Conservation (phyloP, 2,888 invertebrate genomes). For the Elmis aenea region DNA sequence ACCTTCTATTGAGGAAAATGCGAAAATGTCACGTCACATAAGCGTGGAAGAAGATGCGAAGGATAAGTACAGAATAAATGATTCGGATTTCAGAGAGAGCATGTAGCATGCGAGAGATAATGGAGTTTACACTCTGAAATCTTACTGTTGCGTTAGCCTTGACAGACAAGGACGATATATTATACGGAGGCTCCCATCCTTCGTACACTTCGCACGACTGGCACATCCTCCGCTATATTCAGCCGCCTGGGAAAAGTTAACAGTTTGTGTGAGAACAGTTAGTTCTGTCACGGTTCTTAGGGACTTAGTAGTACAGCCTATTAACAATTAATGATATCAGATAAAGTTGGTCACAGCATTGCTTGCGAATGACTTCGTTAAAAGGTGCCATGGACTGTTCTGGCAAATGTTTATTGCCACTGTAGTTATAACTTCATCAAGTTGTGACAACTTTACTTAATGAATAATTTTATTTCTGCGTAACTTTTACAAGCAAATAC, state of each 20-base stretch:
- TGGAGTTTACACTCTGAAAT: slow-evolving; percentile 18
- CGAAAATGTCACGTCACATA: slow-evolving; percentile 13
- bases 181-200: slow-evolving; percentile 5
- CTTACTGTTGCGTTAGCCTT: slow-evolving; percentile 13
- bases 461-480: too few relatives aligned
- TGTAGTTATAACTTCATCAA: too few relatives aligned
- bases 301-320: too few relatives aligned
- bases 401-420: too few relatives aligned
- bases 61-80: slow-evolving; percentile 20
- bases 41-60: slow-evolving; percentile 13
- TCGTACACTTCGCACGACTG: slow-evolving; percentile 5
- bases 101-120: slow-evolving; percentile 16
- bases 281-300: slow-evolving; percentile 3
- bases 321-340: too few relatives aligned
- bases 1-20: slow-evolving; percentile 7
- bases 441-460: too few relatives aligned
- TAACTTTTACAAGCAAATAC: too few relatives aligned
- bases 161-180: slow-evolving; percentile 10
- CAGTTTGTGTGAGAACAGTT: slow-evolving; percentile 1
- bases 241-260: slow-evolving; percentile 3
- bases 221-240: background rate
- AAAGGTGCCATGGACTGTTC: too few relatives aligned
- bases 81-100: slow-evolving; percentile 16
- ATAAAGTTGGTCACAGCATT: too few relatives aligned
- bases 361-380: too few relatives aligned